phyloP scores from a whole-genome alignment of 2,888 invertebrate genomes.

The Margaritifera margaritifera region DNA sequence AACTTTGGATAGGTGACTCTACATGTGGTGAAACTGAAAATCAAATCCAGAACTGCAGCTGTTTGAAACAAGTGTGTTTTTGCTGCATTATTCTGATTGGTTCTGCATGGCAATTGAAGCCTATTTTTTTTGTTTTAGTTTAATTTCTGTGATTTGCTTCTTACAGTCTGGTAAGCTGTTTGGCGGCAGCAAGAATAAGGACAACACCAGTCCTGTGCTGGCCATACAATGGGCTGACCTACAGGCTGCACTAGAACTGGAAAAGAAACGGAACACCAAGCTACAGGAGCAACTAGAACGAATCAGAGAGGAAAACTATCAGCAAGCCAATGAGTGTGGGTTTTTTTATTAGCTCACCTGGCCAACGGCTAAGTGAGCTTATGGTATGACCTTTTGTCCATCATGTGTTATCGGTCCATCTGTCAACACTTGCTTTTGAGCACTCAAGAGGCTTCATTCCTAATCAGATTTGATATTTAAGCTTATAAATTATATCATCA shows the following conservation, averaged over 20 bases:
- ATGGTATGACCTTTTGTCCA: too few relatives aligned
- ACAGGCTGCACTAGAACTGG: conserved; percentile 74
- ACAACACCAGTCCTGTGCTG: conserved; percentile 18
- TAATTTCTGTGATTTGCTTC: not conserved
- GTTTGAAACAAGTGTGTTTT: not conserved
- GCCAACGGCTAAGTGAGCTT: not conserved
- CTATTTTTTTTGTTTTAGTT: not conserved
- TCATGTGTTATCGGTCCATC: too few relatives aligned
- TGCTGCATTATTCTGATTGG: not conserved
- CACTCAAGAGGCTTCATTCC: too few relatives aligned
- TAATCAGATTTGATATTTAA: too few relatives aligned
- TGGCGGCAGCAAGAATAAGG: conserved; percentile 48
- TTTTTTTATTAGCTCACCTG: too few relatives aligned
- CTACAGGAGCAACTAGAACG: conserved; percentile 62
- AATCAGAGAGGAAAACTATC: conserved; percentile 56
- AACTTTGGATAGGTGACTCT: too few relatives aligned
- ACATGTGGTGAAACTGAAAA: too few relatives aligned
- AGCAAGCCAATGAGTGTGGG: conserved; percentile 63
- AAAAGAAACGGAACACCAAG: conserved; percentile 72
- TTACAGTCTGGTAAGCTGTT: conserved; percentile 50
- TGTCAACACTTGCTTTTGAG: too few relatives aligned
- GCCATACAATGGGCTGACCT: conserved; percentile 49
- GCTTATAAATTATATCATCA: too few relatives aligned
- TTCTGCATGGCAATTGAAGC: not conserved
- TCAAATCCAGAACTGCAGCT: too few relatives aligned